phyloP scores from a whole-genome alignment of 2,797 vertebrate genomes.

The Acanthiza pusilla region DNA sequence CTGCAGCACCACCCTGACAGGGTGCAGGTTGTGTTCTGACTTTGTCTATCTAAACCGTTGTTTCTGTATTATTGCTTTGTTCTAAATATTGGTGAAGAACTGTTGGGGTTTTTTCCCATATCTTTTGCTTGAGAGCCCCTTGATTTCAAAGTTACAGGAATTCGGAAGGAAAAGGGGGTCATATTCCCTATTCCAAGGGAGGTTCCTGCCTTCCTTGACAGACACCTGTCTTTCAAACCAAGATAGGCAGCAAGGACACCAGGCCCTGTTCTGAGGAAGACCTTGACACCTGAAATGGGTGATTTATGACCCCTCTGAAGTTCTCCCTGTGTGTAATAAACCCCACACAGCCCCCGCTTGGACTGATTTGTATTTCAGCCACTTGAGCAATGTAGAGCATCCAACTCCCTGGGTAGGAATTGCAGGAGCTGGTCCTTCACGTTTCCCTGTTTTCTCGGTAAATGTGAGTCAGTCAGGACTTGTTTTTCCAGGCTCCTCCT shows the following conservation, averaged over 20 bases:
- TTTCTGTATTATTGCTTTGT: too few relatives aligned
- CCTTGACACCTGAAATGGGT: slow-evolving; percentile 18
- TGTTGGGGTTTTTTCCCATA: too few relatives aligned
- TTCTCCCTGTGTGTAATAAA: slow-evolving; percentile 17
- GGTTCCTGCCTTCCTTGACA: too few relatives aligned
- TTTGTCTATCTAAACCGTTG: too few relatives aligned
- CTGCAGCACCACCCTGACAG: too few relatives aligned
- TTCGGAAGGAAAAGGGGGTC: too few relatives aligned
- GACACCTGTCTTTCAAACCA: too few relatives aligned
- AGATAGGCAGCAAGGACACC: slow-evolving; percentile 4
- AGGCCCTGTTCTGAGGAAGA: not conserved
- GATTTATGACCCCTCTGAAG: slow-evolving; percentile 57
- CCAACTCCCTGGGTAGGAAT: not conserved
- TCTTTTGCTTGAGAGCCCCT: too few relatives aligned
- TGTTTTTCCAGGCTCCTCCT: not conserved
- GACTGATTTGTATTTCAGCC: slow-evolving; percentile 21
- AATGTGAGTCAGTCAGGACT: not conserved
- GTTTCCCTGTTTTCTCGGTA: not conserved
- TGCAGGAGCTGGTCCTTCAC: not conserved
- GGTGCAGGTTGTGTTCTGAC: too few relatives aligned
- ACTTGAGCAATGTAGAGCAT: not conserved
- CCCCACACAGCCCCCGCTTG: not conserved
- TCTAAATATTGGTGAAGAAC: too few relatives aligned
- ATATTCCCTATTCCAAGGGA: too few relatives aligned
- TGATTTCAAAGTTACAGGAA: too few relatives aligned